phyloP scores from a whole-genome alignment of 2,113 vertebrate species.

The Archocentrus centrarchus region DNA sequence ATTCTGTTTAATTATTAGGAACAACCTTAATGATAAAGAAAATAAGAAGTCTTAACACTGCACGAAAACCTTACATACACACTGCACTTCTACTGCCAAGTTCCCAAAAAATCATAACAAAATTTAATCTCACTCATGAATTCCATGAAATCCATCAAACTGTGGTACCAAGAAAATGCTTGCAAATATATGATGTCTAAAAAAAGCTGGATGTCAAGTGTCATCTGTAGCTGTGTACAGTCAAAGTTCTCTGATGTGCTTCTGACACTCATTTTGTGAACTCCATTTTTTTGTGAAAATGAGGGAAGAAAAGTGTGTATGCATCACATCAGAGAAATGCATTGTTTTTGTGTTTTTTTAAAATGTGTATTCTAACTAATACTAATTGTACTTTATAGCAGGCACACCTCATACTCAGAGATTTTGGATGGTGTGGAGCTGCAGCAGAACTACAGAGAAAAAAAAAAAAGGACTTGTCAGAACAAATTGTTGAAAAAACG shows the following conservation, averaged over 20 bases:
- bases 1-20: neutral
- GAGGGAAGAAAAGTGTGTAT: neutral
- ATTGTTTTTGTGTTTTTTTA: accelerated
- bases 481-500: neutral
- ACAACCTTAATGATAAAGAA: neutral
- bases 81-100: neutral
- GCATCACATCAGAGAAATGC: neutral
- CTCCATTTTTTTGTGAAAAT: neutral
- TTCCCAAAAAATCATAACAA: neutral
- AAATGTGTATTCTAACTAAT: neutral
- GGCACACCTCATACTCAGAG: accelerated
- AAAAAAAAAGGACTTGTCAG: neutral
- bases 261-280: neutral
- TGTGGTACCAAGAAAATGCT: no score
- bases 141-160: neutral
- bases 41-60: neutral
- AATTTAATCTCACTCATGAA: no score
- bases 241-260: neutral
- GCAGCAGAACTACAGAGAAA: neutral
- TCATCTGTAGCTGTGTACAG: neutral
- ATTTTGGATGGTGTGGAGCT: neutral
- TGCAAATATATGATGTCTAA: no score
- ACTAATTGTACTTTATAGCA: neutral
- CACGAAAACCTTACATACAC: no score
- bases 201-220: neutral